A percentile compares a stretch with the other conserved stretches of the same genome.
Evolutionary conservation across 1,140 invertebrate species (phyloP).

Genomic region (Drosophila simulans): DNA sequence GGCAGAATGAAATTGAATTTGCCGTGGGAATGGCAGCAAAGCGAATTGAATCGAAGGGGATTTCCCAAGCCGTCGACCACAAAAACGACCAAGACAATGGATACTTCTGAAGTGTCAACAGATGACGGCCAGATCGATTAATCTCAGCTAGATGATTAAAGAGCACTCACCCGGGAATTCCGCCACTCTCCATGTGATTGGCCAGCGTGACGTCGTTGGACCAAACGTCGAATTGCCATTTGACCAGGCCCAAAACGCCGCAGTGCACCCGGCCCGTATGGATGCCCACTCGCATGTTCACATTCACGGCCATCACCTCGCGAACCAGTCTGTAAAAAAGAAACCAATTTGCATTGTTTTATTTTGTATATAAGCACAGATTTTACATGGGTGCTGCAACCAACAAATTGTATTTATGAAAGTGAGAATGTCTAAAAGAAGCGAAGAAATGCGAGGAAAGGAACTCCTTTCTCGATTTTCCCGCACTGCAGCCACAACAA

Average conservation of each 20-base stretch:
- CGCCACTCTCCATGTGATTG: conserved; percentile 98
- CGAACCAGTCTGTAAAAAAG: conserved; percentile 89
- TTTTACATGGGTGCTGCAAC: no score
- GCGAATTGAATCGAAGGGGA: conserved; percentile 31
- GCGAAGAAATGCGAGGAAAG: no score
- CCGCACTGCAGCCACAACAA: conserved; percentile 18
- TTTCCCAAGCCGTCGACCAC: background rate
- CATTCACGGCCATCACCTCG: conserved; percentile 95
- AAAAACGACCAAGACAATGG: conserved; percentile 24
- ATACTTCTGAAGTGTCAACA: conserved; percentile 30
- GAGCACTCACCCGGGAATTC: conserved; percentile 92
- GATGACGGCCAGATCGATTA: conserved; percentile 43
- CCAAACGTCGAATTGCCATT: conserved; percentile 96
- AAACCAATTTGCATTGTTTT: conserved; percentile 4
- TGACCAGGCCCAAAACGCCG: conserved; percentile 94
- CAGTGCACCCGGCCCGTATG: conserved; percentile 97
- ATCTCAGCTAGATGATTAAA: conserved; percentile 24
- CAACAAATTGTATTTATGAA: no score
- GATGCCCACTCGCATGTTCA: conserved; percentile 98
- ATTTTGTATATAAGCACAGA: no score
- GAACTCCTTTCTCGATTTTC: background rate
- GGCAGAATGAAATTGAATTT: conserved; percentile 37
- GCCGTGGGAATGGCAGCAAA: conserved; percentile 4
- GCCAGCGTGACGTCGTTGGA: conserved; percentile 97
- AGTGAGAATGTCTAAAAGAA: no score